Percentiles rank a stretch among this genome's conserved stretches.
Conservation (phyloP, 2,113 vertebrate genomes). For the Gavia stellata region DNA sequence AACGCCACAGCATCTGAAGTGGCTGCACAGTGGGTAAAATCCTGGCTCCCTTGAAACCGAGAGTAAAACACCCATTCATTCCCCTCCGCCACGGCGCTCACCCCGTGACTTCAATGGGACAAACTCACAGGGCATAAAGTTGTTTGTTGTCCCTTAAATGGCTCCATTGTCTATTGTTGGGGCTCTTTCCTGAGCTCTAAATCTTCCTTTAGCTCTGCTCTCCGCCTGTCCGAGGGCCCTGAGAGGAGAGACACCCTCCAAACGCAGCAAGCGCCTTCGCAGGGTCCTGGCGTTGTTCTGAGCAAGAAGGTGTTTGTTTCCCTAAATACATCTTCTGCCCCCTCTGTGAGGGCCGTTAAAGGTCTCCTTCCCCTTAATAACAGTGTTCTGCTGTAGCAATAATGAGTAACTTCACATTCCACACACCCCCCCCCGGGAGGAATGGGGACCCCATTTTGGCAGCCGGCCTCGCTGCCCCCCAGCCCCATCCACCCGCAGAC, state of each 20-base stretch:
- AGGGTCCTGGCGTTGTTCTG: background rate
- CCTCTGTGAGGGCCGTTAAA: fast-evolving
- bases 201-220: background rate
- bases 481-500: background rate
- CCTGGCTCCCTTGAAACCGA: background rate
- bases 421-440: fast-evolving
- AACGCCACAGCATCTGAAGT: background rate
- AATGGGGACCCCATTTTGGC: background rate
- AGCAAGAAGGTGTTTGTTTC: background rate
- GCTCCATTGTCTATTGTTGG: slow-evolving; percentile 53
- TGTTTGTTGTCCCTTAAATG: slow-evolving; percentile 44
- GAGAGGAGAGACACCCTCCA: background rate
- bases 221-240: background rate
- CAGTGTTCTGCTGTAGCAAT: background rate
- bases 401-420: background rate
- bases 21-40: background rate
- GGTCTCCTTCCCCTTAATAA: background rate
- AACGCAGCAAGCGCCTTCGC: fast-evolving
- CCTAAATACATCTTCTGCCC: background rate
- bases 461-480: background rate
- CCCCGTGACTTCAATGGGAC: slow-evolving; percentile 31
- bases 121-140: slow-evolving; percentile 26
- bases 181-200: slow-evolving; percentile 6
- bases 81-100: background rate
- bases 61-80: slow-evolving; percentile 21